Conservation (phyloP, 2,113 vertebrate species). For the Hassar affinis region DNA sequence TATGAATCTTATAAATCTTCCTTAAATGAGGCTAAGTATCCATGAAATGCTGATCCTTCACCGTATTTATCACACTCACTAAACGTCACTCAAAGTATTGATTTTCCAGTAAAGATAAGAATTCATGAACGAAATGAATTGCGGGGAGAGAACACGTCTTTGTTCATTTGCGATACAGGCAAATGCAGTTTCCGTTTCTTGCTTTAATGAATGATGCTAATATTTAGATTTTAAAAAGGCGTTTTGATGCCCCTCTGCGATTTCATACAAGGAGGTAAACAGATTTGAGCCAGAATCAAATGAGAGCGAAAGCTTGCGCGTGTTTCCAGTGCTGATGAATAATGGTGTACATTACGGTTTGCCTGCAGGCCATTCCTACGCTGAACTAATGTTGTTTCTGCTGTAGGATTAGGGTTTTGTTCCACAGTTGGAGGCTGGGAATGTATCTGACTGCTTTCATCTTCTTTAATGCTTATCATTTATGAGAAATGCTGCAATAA, state of each 20-base stretch:
- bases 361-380: neutral
- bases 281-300: neutral
- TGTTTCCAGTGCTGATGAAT: constrained; percentile 23
- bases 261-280: neutral
- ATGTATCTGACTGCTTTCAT: constrained; percentile 27
- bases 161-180: neutral
- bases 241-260: neutral
- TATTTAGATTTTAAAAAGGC: neutral
- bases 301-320: neutral
- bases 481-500: constrained; percentile 32
- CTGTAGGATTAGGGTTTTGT: constrained; percentile 31
- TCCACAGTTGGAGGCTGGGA: constrained; percentile 21
- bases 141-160: neutral
- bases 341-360: constrained; percentile 31
- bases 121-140: neutral
- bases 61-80: neutral
- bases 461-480: constrained; percentile 33
- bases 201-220: constrained; percentile 1
- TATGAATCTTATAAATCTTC: neutral
- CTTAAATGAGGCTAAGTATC: neutral
- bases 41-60: neutral
- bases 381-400: constrained; percentile 35
- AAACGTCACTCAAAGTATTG: neutral
- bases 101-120: neutral
- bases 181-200: neutral